Evolutionary conservation across 2,113 vertebrate species (phyloP), one percentile per base, ranked within the genome.

Genomic region (Lontra canadensis): DNA sequence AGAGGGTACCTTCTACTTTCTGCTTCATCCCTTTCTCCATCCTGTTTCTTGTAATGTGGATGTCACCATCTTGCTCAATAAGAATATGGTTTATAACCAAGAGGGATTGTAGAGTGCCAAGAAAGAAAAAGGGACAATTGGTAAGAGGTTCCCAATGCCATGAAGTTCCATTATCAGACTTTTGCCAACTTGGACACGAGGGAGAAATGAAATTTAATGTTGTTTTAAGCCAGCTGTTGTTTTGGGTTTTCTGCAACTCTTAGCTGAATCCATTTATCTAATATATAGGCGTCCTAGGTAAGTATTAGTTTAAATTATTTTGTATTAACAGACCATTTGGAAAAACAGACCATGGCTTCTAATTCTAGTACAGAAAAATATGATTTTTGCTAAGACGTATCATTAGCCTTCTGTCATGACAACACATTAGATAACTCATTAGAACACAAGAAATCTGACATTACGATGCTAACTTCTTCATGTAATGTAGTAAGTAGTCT

Each of bases 301-400:
- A 83, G 49, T 78, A 78, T n/a, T 94, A 80, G 92, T 94, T 92
- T 67, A 82, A 95, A 81, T 93, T 73, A 84, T 97, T 97, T 95
- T 96, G 4, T 74, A 88, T 78, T 96, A 65, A 78, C 14, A 95
- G 73, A 92, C 63, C 14, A 91, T 84, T 88, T 73, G 91, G 61
- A 65, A 81, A 57, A 76, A 47, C 31, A 96, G 55, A 93, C 31
- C 76, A 93, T 55, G 55, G 18, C 93, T 95, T 23, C 59, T 74
- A 94, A 84, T 49, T 88, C 49, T 93, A 78, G 65, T 52, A 95
- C 65, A 94, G 47, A 91, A 94, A 96, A 93, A 88, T 69, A 34
- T 7, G 29, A 29, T 34, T 95, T 95, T 96, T 91, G 71, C 65
- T 91, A 91, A 93, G 69, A 81, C 10, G 63, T 44, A 47, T 47